These are phyloP conservation scores for Trichomycterus rosablanca DNA, from an alignment of 2,113 vertebrate genomes.

Conservation along the genomic window DNA sequence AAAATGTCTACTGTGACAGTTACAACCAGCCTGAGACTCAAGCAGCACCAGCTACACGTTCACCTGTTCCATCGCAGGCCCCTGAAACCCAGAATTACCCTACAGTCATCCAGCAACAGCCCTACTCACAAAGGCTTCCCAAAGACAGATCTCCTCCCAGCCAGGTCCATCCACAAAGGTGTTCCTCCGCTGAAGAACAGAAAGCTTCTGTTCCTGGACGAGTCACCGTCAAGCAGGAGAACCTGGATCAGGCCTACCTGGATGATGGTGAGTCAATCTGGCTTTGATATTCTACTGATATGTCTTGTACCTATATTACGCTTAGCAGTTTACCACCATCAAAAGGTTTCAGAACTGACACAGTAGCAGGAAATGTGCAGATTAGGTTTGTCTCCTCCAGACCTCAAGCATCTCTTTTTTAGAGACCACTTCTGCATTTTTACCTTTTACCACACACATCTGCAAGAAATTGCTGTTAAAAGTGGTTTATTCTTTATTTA, in stretches of 20 bases:
- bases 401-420: no score
- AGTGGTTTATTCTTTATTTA: no score
- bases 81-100: constrained; percentile 74
- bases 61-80: constrained; percentile 65
- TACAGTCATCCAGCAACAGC: constrained; percentile 91
- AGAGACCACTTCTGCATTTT: no score
- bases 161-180: constrained; percentile 61
- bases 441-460: not conserved
- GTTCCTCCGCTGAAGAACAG: constrained; percentile 69
- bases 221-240: constrained; percentile 94
- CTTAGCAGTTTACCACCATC: no score
- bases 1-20: constrained; percentile 87
- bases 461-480: no score
- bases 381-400: no score
- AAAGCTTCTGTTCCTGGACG: constrained; percentile 67
- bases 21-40: constrained; percentile 58
- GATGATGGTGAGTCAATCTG: constrained; percentile 81
- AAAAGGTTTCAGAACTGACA: no score
- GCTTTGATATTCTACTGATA: no score
- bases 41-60: constrained; percentile 50
- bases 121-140: constrained; percentile 52
- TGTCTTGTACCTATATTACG: no score
- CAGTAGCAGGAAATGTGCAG: no score
- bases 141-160: constrained; percentile 52
- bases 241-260: constrained; percentile 95